These are phyloP conservation scores for Cyprinodon diabolis DNA, from an alignment of 2,797 vertebrate species.

Conservation along the genomic window DNA sequence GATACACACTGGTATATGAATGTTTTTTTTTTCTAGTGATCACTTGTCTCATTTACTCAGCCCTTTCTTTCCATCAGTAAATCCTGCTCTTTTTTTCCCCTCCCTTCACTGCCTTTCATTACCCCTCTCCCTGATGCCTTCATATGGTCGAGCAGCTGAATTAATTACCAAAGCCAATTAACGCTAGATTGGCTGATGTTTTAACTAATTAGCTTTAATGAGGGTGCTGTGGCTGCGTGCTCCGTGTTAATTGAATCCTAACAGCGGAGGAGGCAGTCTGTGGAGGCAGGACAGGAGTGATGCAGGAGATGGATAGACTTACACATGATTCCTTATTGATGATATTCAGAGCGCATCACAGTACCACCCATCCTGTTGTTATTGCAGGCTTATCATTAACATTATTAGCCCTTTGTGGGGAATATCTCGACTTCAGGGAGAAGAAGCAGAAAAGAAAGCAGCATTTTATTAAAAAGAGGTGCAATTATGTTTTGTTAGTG, in stretches of 20 bases:
- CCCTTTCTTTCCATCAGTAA: neutral
- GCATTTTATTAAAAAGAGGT: conserved; percentile 21
- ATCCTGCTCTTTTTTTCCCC: conserved; percentile 32
- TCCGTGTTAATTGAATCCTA: conserved; percentile 95
- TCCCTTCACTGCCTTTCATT: conserved; percentile 62
- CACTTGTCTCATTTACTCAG: conserved; percentile 21
- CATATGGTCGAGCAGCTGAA: conserved; percentile 92
- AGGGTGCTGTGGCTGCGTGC: conserved; percentile 93
- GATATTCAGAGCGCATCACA: conserved; percentile 63
- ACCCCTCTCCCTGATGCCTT: conserved; percentile 70
- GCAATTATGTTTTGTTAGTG: conserved; percentile 29
- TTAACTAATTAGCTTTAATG: conserved; percentile 99
- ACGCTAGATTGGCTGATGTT: conserved; percentile 99
- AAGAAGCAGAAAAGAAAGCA: neutral
- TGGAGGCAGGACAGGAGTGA: conserved; percentile 77
- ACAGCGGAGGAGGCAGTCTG: conserved; percentile 81
- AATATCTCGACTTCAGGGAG: neutral
- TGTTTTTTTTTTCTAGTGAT: conserved; percentile 20
- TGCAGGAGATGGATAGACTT: conserved; percentile 37
- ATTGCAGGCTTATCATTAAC: conserved; percentile 48
- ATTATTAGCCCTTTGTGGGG: conserved; percentile 44
- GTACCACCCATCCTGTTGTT: conserved; percentile 58
- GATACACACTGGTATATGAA: neutral
- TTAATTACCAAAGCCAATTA: conserved; percentile 99
- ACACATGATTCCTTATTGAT: conserved; percentile 47